Evolutionary conservation across 64 coral and sea anemone genomes (phyloP), one percentile per base, ranked within the genome.

Genomic region (Montipora cactus): DNA sequence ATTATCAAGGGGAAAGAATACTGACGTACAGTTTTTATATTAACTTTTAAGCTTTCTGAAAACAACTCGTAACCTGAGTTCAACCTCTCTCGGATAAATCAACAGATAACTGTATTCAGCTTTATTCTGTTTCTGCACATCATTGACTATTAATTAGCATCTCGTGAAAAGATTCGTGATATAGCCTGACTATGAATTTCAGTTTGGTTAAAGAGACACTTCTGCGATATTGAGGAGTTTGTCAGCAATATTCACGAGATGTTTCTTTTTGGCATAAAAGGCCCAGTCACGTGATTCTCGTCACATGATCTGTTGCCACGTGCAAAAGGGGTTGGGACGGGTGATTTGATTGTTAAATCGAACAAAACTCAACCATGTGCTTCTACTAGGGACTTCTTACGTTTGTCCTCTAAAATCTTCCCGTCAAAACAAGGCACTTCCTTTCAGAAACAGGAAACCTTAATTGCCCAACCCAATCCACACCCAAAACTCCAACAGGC

Each of bases 271-370:
- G 5, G 19, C 46, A 47, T 50, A 78, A 49, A 50, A 7, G 0
- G 16, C 5, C 13, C 4, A 76, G 13, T 78, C 80, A 82, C 58
- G 58, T 82, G 80, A 72, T 50, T 4, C 45, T 1, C 70, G 14
- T 86, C 82, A 86, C 45, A 71, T 86, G 82, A 86, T 64, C 48
- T 86, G 3, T 7, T 21, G 66, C 66, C 82, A 86, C 82, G 82
- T 86, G 82, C 62, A 59, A 49, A 49, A 22, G 55, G 19, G 57
- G 80, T 23, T 86, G 66, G n/a, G 14, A 50, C 82, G 28, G 82
- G 82, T 86, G 82, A 69, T 64, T 50, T 23, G 13, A 71, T 86
- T 72, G 46, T 71, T 13, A 69, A 46, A n/a, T 15, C 11, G 14
- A 64, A 15, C 61, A 12, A 64, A 12, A 7, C n/a, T 23, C 23